phyloP scores from a whole-genome alignment of 1,140 invertebrate species.

The Drosophila elegans region DNA sequence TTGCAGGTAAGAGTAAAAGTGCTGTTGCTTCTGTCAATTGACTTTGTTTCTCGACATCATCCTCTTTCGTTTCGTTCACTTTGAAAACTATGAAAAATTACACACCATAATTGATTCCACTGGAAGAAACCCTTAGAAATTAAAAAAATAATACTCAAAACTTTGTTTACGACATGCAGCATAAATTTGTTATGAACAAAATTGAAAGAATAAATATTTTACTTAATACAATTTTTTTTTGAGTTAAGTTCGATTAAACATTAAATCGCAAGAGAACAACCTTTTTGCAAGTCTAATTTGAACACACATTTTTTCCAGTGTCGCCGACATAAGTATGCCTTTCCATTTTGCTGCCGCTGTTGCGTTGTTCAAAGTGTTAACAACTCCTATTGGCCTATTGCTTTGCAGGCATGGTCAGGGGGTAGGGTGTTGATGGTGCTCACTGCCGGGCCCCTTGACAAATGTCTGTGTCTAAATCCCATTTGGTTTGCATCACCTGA shows the following conservation, averaged over 20 bases:
- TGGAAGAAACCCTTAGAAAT: not conserved
- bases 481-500: slow-evolving; percentile 45
- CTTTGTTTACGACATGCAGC: no score
- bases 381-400: slow-evolving; percentile 17
- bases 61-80: not conserved
- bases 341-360: not conserved
- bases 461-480: slow-evolving; percentile 47
- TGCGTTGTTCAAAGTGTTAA: slow-evolving; percentile 24
- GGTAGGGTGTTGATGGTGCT: slow-evolving; percentile 4
- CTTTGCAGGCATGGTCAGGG: not conserved
- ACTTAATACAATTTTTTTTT: no score
- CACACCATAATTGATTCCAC: not conserved
- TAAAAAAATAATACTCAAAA: no score
- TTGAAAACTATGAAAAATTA: slow-evolving; percentile 17
- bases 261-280: no score
- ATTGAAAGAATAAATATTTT: no score
- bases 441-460: slow-evolving; percentile 45
- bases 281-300: no score
- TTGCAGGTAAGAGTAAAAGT: slow-evolving; percentile 33
- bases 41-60: not conserved
- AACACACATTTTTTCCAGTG: not conserved
- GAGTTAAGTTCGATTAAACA: no score
- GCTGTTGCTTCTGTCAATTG: slow-evolving; percentile 18
- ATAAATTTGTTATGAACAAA: no score
- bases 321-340: slow-evolving; percentile 1